A percentile compares a stretch with the other conserved stretches of the same genome.
Evolutionary conservation across 1,140 invertebrate genomes (phyloP).

Genomic region (Drosophila persimilis): DNA sequence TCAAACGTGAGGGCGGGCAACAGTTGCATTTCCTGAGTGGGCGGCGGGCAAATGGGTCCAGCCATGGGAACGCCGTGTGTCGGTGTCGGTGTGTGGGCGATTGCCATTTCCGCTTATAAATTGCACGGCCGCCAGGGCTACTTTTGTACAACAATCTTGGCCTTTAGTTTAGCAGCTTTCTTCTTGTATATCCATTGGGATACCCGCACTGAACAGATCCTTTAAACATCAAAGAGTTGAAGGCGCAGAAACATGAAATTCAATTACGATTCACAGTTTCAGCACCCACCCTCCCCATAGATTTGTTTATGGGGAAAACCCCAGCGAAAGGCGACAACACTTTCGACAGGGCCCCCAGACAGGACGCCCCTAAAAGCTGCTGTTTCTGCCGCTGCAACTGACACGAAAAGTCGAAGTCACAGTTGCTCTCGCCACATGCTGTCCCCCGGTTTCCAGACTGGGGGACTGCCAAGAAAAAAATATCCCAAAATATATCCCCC

Average conservation of each 20-base stretch:
- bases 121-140: conserved; percentile 24
- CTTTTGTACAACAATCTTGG: neutral
- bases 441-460: conserved; percentile 46
- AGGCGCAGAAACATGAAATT: conserved; percentile 53
- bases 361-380: conserved; percentile 11
- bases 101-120: conserved; percentile 70
- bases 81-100: conserved; percentile 45
- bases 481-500: conserved; percentile 6
- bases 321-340: conserved; percentile 16
- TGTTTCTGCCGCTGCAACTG: conserved; percentile 40
- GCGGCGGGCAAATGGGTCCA: conserved; percentile 13
- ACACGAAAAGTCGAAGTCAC: conserved; percentile 41
- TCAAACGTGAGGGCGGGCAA: conserved; percentile 32
- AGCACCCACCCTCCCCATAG: conserved; percentile 38
- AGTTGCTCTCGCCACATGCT: conserved; percentile 55
- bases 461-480: conserved; percentile 47
- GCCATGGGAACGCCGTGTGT: neutral
- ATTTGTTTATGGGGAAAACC: conserved; percentile 35
- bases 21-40: conserved; percentile 43
- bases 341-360: conserved; percentile 48
- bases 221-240: conserved; percentile 21
- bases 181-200: too few relatives aligned
- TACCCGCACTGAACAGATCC: neutral
- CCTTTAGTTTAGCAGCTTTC: too few relatives aligned
- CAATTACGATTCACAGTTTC: conserved; percentile 48